These are phyloP conservation scores for Diaphora mendica DNA, from an alignment of 2,888 invertebrate genomes.

Conservation along the genomic window DNA sequence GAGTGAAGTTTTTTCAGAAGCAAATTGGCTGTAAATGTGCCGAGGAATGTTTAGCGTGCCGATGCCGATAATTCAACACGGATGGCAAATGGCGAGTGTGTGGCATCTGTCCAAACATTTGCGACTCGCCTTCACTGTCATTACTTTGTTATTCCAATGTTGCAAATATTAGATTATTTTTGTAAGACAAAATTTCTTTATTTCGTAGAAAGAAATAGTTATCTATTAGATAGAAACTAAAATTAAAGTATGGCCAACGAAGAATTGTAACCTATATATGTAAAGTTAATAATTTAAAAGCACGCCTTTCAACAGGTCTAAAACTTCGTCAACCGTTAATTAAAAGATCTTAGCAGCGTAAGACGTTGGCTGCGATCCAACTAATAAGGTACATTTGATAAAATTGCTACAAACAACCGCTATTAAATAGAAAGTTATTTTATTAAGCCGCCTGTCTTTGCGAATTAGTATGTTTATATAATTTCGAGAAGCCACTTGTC, in stretches of 20 bases:
- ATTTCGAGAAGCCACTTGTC: constrained; percentile 65
- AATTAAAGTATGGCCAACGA: constrained; percentile 62
- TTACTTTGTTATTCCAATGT: constrained; percentile 63
- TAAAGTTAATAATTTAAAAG: constrained; percentile 76
- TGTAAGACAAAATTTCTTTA: not conserved
- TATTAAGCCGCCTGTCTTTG: constrained; percentile 61
- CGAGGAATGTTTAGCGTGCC: constrained; percentile 58
- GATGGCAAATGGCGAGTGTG: constrained; percentile 34
- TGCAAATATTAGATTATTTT: constrained; percentile 50
- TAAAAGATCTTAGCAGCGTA: constrained; percentile 82
- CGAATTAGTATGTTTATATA: constrained; percentile 71
- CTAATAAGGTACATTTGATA: constrained; percentile 76
- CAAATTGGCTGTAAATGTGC: constrained; percentile 65
- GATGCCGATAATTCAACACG: constrained; percentile 28
- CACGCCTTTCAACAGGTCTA: constrained; percentile 84
- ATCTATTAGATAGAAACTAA: constrained; percentile 47
- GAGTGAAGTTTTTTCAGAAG: constrained; percentile 73
- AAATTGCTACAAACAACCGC: constrained; percentile 77
- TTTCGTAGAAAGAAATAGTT: constrained; percentile 24
- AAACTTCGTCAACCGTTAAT: constrained; percentile 84
- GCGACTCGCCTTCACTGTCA: constrained; percentile 53
- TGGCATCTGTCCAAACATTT: constrained; percentile 74
- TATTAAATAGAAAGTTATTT: constrained; percentile 69
- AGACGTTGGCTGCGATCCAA: constrained; percentile 78
- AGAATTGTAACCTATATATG: constrained; percentile 66